Percentiles rank a stretch among this genome's conserved stretches.
These are phyloP conservation scores for Hirtodrosophila trivittata DNA, from an alignment of 2,888 invertebrate species.

Conservation along the genomic window DNA sequence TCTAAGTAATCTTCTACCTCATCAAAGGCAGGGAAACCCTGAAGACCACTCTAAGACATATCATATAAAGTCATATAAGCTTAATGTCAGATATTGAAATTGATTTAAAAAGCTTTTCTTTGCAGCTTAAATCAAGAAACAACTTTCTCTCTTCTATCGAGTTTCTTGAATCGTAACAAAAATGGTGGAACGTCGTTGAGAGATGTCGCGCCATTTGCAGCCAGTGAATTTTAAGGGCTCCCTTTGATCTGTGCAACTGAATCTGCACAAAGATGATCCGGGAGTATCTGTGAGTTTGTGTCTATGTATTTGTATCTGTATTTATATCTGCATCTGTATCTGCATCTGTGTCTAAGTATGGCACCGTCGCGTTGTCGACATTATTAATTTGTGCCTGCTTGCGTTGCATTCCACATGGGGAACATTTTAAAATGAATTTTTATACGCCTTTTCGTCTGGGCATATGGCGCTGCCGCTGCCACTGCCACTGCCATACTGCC, in stretches of 20 bases:
- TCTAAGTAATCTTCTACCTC: too few relatives aligned
- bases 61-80: too few relatives aligned
- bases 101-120: too few relatives aligned
- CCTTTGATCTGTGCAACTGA: slow-evolving; percentile 61
- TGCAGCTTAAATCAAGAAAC: too few relatives aligned
- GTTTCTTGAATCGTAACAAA: slow-evolving; percentile 19
- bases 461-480: slow-evolving; percentile 34
- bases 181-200: slow-evolving; percentile 23
- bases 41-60: too few relatives aligned
- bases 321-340: slow-evolving; percentile 7
- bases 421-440: slow-evolving; percentile 66
- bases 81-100: too few relatives aligned
- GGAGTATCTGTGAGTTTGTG: background rate
- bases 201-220: slow-evolving; percentile 32
- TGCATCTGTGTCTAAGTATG: slow-evolving; percentile 28
- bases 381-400: slow-evolving; percentile 73
- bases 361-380: slow-evolving; percentile 52
- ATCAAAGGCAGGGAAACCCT: too few relatives aligned
- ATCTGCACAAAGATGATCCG: slow-evolving; percentile 4
- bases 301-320: slow-evolving; percentile 8
- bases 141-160: background rate
- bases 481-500: slow-evolving; percentile 9
- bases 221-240: slow-evolving; percentile 7
- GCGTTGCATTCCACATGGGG: slow-evolving; percentile 52
- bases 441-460: slow-evolving; percentile 47